Evolutionary conservation across 2,797 vertebrate genomes (phyloP), one percentile per base, ranked within the genome.

Genomic region (Neoniphon sammara): DNA sequence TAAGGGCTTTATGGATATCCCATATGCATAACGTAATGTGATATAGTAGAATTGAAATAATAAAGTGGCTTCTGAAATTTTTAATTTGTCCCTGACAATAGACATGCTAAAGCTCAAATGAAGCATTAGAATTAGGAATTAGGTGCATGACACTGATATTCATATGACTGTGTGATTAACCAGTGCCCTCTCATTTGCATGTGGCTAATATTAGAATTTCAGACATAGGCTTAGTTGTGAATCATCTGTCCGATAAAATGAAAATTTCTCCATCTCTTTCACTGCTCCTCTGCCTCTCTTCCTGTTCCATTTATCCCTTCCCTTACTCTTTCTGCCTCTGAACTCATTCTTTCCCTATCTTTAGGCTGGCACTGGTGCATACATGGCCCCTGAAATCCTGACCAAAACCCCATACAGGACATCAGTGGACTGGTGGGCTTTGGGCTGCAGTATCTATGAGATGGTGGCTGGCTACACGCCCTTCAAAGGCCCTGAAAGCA

Each of bases 351-450:
- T 57, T 9, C 44, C 12, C 49, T 12, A 20, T 44, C 18, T 73
- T n/a, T 74, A 98, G 97, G 97, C 97, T 84, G 97, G 97, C 62
- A 98, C 97, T 1, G 96, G 95, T 63, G 95, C 95, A 0, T 98
- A 98, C 81, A 98, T 98, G 97, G 97, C 97, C 80, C 97, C 97
- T 0, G 97, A 98, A 89, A 89, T 99, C 82, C 91, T 98, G 62
- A 94, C 67, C 47, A 96, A 97, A 18, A 94, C 91, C 12, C 93
- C 91, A 1, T 99, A 98, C 91, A 91, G 94, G 87, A 95, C 95
- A 23, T 95, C 97, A 0, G 97, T 97, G 91, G 97, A 98, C 92
- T 99, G 97, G 97, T 98, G 97, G 94, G 95, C 97, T 23, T 91
- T 98, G 92, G 98, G 98, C 15, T 96, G 96, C 89, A 97, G 95